A percentile compares a stretch with the other conserved stretches of the same genome.
These are phyloP conservation scores for Campylorhamphus procurvoides DNA, from an alignment of 2,113 vertebrate species.

Conservation along the genomic window DNA sequence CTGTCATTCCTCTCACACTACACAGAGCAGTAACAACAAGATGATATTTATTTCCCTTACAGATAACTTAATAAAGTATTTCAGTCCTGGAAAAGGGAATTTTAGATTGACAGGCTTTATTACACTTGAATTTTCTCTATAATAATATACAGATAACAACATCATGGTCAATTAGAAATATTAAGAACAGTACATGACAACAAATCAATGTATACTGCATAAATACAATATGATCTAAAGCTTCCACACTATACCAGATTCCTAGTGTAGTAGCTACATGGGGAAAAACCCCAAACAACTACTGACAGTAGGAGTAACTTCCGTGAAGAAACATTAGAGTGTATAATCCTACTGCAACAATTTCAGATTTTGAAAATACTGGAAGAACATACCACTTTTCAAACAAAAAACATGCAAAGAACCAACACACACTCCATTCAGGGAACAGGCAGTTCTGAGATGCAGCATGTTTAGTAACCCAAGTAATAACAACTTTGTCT, in stretches of 20 bases:
- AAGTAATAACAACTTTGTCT: background rate
- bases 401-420: background rate
- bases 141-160: background rate
- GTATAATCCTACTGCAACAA: background rate
- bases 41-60: background rate
- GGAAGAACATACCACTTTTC: background rate
- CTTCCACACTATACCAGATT: background rate
- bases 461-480: background rate
- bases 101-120: background rate
- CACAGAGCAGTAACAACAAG: background rate
- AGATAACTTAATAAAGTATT: background rate
- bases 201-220: background rate
- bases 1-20: background rate
- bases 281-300: background rate
- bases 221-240: background rate
- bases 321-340: background rate
- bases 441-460: background rate
- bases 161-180: background rate
- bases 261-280: background rate
- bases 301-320: background rate
- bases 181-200: background rate
- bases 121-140: background rate
- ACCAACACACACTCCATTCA: background rate
- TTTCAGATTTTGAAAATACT: background rate
- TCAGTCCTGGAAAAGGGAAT: background rate